Percentiles rank a stretch among this genome's conserved stretches.
These are phyloP conservation scores for Papilio aristodemus DNA, from an alignment of 1,140 invertebrate genomes.

Conservation along the genomic window DNA sequence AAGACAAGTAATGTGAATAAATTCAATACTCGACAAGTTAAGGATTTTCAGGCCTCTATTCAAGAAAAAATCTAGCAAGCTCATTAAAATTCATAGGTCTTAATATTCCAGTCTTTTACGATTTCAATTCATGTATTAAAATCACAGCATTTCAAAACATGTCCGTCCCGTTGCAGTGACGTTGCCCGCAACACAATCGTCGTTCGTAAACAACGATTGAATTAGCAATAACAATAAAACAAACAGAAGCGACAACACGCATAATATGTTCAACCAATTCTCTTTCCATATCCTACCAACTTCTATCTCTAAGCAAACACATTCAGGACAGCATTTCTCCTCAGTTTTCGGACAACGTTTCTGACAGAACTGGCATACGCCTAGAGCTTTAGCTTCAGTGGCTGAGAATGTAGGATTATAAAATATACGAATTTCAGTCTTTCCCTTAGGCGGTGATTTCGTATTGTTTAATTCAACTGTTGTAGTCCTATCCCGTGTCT, in stretches of 20 bases:
- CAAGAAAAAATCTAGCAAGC: not conserved
- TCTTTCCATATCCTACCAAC: constrained; percentile 62
- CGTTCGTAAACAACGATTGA: constrained; percentile 55
- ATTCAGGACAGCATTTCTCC: constrained; percentile 62
- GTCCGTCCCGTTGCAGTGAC: constrained; percentile 38
- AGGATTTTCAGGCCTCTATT: not conserved
- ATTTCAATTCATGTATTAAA: constrained; percentile 13
- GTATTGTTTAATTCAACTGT: constrained; percentile 56
- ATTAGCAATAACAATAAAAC: constrained; percentile 57
- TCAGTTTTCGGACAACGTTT: constrained; percentile 57
- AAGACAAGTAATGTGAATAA: constrained; percentile 2
- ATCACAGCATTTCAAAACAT: constrained; percentile 58
- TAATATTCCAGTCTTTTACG: constrained; percentile 10
- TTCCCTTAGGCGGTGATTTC: constrained; percentile 47
- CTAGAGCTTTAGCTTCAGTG: constrained; percentile 44
- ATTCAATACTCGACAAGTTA: constrained; percentile 13
- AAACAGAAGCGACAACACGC: constrained; percentile 61
- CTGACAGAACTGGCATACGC: constrained; percentile 63
- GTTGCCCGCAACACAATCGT: constrained; percentile 46
- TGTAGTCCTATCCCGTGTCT: constrained; percentile 57
- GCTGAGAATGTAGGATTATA: constrained; percentile 76
- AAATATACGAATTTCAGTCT: constrained; percentile 75
- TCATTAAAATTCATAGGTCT: constrained; percentile 4
- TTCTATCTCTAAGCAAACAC: constrained; percentile 62
- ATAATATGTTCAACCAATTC: constrained; percentile 70